These are phyloP conservation scores for Microchirus variegatus DNA, from an alignment of 2,797 vertebrate species.

Conservation along the genomic window DNA sequence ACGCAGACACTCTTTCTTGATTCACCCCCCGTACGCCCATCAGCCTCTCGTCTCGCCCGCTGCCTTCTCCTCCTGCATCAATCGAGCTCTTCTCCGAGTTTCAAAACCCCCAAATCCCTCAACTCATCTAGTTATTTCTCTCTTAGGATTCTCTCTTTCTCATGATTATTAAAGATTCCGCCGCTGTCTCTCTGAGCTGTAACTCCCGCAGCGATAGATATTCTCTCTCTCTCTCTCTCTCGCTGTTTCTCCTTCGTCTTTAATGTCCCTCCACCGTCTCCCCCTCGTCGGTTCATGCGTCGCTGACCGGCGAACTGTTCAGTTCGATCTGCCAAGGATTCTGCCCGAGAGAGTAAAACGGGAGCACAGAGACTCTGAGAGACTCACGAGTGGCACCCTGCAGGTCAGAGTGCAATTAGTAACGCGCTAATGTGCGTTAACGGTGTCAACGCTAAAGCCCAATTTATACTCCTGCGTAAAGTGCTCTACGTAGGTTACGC, in stretches of 20 bases:
- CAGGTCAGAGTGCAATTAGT: constrained; percentile 38
- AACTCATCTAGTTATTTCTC: constrained; percentile 67
- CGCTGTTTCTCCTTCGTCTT: constrained; percentile 1
- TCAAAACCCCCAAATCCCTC: constrained; percentile 70
- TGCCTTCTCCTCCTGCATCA: constrained; percentile 52
- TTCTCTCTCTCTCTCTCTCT: constrained; percentile 25
- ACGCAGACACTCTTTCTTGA: constrained; percentile 29
- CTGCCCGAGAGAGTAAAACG: constrained; percentile 60
- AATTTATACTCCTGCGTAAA: too few species aligned
- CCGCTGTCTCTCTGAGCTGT: constrained; percentile 44
- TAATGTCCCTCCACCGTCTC: constrained; percentile 19
- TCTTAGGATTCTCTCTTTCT: constrained; percentile 52
- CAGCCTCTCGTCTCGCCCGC: constrained; percentile 20
- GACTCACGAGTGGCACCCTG: constrained; percentile 43
- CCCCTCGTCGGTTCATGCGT: constrained; percentile 52
- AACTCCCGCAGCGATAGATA: constrained; percentile 54
- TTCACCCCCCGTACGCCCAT: constrained; percentile 15
- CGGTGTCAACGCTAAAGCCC: too few species aligned
- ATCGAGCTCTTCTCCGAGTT: constrained; percentile 62
- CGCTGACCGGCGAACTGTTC: constrained; percentile 58
- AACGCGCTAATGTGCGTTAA: too few species aligned
- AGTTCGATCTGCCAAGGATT: constrained; percentile 58
- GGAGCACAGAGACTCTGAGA: constrained; percentile 56
- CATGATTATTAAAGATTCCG: constrained; percentile 74
- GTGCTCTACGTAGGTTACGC: too few species aligned